Percentiles rank a stretch among this genome's conserved stretches.
Evolutionary conservation across 2,888 invertebrate genomes (phyloP).

Genomic region (Crepidodera aurea): DNA sequence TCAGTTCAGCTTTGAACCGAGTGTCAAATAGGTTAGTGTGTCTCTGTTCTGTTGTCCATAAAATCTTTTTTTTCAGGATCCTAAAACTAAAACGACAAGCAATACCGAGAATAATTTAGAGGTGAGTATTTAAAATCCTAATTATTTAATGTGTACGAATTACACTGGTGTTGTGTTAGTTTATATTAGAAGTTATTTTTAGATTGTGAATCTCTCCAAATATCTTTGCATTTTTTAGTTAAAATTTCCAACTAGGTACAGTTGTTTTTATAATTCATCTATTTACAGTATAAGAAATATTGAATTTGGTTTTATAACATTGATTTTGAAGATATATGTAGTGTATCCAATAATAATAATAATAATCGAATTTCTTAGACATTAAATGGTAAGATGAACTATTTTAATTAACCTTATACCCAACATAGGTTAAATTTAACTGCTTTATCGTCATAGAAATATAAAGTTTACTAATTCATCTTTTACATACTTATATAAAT

Average conservation of each 20-base stretch:
- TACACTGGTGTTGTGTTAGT: constrained; percentile 18
- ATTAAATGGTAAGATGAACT: no score
- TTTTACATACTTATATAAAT: no score
- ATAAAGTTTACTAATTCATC: no score
- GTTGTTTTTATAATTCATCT: not conserved
- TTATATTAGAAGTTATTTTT: constrained; percentile 45
- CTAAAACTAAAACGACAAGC: constrained; percentile 69
- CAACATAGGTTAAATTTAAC: no score
- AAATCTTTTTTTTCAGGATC: constrained; percentile 63
- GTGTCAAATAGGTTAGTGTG: constrained; percentile 45
- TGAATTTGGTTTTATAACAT: not conserved
- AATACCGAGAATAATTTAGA: constrained; percentile 67
- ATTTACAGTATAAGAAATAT: not conserved
- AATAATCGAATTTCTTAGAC: no score
- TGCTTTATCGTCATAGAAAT: no score
- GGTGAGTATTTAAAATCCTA: constrained; percentile 60
- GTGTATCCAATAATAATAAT: not conserved
- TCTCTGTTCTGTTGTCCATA: constrained; percentile 35
- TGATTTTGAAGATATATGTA: not conserved
- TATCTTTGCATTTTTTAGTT: constrained; percentile 22
- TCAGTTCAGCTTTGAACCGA: constrained; percentile 16
- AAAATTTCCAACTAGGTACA: not conserved
- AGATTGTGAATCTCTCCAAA: constrained; percentile 44
- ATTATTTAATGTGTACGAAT: constrained; percentile 28
- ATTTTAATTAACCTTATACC: no score